Evolutionary conservation across 2,113 vertebrate species (phyloP), one percentile per base, ranked within the genome.

Genomic region (Columbina picui): DNA sequence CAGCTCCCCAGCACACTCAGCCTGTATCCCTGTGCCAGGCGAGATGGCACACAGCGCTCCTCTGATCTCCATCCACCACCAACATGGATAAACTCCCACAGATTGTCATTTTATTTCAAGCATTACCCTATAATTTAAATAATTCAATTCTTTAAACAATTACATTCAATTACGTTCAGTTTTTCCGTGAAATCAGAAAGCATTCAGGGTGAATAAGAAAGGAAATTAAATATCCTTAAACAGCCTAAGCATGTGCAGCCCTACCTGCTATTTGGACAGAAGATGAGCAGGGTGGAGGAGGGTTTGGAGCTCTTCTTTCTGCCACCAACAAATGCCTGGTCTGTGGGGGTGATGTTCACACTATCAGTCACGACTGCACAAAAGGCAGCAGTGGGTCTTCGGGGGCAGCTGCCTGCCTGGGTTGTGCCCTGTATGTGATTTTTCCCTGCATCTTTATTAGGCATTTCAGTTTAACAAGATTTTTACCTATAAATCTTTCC

Each of bases 91-190:
- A 84, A 80, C 81, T 90, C 89, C 77, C 74, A 87, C 80, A 77
- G 77, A 89, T 21, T 77, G 38, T 91, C 52, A 74, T 82, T 93
- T 79, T 60, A 64, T 69, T 87, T 95, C 74, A 79, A 74, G 41
- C 43, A n/a, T 81, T 84, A 90, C 41, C n/a, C 73, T 84, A 14
- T 89, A 87, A 95, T 93, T 92, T 93, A 94, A 95, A 96, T 83
- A 94, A 95, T 84, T 91, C 2, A 3, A 91, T 93, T 90, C 38
- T 82, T 93, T 69, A 93, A 97, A 94, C 60, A 89, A 94, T 96
- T 96, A 94, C 76, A 91, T 95, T 94, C 93, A 90, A 96, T 96
- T 96, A 95, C 75, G 55, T 89, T 84, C 88, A 87, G 41, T 75
- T 61, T 45, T 89, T 95, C 65, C 75, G 30, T 39, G 52, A 93